phyloP scores from a whole-genome alignment of 2,797 vertebrate species.

The Orientallactaga sibirica region DNA sequence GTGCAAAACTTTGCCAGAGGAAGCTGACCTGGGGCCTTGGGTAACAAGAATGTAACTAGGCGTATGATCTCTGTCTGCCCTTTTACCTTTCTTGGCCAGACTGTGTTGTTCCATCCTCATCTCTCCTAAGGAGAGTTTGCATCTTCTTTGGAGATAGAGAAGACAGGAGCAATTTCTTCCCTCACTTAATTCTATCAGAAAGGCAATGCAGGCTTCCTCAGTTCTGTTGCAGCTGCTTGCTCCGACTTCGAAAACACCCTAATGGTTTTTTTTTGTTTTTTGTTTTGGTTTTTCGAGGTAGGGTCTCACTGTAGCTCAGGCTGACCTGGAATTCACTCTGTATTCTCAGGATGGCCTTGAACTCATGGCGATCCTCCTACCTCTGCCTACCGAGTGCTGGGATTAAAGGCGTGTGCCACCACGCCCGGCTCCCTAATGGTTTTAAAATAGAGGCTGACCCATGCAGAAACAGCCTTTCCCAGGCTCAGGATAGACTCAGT shows the following conservation, averaged over 20 bases:
- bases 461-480: not conserved
- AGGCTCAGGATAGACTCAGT: not conserved
- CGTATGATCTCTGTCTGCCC: not conserved
- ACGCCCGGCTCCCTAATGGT: not conserved
- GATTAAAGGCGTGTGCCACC: no score
- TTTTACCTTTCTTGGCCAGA: not conserved
- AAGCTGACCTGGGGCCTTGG: constrained; percentile 43
- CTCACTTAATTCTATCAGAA: not conserved
- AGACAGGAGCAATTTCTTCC: not conserved
- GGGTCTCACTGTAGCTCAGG: no score
- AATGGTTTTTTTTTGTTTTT: no score
- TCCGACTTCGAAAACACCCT: constrained; percentile 44
- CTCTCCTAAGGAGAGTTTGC: constrained; percentile 36
- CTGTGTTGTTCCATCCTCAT: not conserved
- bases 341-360: no score
- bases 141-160: not conserved
- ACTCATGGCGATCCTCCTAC: no score
- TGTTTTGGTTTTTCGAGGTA: no score
- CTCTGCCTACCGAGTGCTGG: no score
- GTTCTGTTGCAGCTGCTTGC: not conserved
- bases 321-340: no score
- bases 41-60: not conserved
- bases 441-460: constrained; percentile 34
- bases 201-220: not conserved
- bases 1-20: constrained; percentile 68